phyloP scores from a whole-genome alignment of 2,113 vertebrate species.

The Epinephelus cyanopodus region DNA sequence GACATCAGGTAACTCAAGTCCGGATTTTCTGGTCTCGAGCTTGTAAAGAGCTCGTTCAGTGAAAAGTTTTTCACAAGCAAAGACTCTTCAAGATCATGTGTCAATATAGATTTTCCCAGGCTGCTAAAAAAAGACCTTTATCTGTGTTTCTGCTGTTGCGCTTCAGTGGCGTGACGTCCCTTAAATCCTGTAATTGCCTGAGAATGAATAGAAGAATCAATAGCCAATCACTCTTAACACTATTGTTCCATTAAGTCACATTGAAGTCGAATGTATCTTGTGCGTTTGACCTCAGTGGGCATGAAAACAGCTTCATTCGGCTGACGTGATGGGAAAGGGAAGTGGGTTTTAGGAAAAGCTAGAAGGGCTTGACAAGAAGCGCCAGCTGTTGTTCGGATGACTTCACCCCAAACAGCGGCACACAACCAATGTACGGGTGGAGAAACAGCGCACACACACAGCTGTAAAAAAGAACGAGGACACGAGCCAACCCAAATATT shows the following conservation, averaged over 20 bases:
- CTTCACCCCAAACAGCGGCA: slow-evolving; percentile 59
- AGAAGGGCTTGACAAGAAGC: slow-evolving; percentile 42
- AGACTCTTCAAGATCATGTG: not conserved
- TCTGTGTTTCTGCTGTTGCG: slow-evolving; percentile 13
- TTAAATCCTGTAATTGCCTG: slow-evolving; percentile 52
- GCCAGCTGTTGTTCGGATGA: slow-evolving; percentile 75
- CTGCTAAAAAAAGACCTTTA: slow-evolving; percentile 5
- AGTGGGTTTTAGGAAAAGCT: slow-evolving; percentile 26
- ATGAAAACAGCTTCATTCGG: slow-evolving; percentile 33
- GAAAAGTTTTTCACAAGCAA: slow-evolving; percentile 3
- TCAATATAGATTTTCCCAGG: slow-evolving; percentile 8
- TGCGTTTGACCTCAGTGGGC: not conserved
- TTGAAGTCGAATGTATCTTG: slow-evolving; percentile 3
- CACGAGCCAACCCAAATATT: slow-evolving; percentile 74
- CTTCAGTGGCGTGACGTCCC: slow-evolving; percentile 23
- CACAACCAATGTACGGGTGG: slow-evolving; percentile 24
- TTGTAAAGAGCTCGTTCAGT: not conserved
- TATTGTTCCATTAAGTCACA: slow-evolving; percentile 39
- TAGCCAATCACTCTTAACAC: slow-evolving; percentile 34
- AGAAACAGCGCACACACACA: slow-evolving; percentile 25
- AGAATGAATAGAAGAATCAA: slow-evolving; percentile 55
- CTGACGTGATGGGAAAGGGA: slow-evolving; percentile 33
- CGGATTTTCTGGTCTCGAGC: not conserved
- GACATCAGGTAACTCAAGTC: not conserved
- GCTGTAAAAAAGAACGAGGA: slow-evolving; percentile 41